phyloP scores from a whole-genome alignment of 2,113 vertebrate species.

The Girardinichthys multiradiatus region DNA sequence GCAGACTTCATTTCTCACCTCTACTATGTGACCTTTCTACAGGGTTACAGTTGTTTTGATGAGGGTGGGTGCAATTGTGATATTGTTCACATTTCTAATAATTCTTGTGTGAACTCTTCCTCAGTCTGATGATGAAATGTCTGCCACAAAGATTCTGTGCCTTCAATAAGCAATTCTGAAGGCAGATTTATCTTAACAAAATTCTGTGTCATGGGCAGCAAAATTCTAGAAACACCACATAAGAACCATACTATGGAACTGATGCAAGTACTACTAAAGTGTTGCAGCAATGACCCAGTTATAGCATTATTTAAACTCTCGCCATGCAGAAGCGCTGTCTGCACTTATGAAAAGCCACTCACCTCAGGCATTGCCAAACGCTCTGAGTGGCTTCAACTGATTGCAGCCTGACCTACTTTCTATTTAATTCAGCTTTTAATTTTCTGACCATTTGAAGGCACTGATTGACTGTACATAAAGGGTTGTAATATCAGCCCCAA shows the following conservation, averaged over 20 bases:
- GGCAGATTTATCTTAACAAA: not conserved
- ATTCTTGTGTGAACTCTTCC: constrained; percentile 39
- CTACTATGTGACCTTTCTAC: constrained; percentile 9
- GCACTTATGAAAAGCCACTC: not conserved
- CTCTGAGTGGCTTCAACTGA: too few species aligned
- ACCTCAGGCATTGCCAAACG: too few species aligned
- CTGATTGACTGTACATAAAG: not conserved
- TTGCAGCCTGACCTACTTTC: too few species aligned
- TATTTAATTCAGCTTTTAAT: too few species aligned
- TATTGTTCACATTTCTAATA: constrained; percentile 39
- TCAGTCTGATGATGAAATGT: constrained; percentile 33
- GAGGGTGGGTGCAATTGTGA: constrained; percentile 32
- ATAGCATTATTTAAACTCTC: not conserved
- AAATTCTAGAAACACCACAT: not conserved
- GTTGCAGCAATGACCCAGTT: not conserved
- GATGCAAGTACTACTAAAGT: not conserved
- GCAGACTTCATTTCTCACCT: constrained; percentile 29
- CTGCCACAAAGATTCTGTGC: constrained; percentile 2
- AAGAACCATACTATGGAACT: not conserved
- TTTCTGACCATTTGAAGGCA: not conserved
- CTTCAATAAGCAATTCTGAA: too few species aligned
- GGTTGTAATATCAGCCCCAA: not conserved
- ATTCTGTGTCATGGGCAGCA: not conserved
- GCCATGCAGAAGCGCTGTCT: not conserved
- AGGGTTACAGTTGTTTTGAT: constrained; percentile 18